Evolutionary conservation across 1,140 invertebrate genomes (phyloP).

Genomic region (Amphibalanus amphitrite): DNA sequence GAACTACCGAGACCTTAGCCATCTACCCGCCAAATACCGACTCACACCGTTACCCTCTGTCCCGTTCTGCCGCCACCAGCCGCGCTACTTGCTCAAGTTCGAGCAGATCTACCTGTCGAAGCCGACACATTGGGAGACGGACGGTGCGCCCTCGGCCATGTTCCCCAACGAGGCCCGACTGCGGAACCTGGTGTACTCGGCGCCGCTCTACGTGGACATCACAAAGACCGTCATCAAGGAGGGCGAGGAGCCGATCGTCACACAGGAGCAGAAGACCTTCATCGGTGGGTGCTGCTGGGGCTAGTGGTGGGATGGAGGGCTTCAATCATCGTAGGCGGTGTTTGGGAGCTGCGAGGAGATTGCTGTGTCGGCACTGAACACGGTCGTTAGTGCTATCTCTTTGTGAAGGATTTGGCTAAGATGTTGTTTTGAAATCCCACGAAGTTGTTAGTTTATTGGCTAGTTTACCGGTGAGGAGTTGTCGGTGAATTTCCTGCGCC

Average conservation of each 20-base stretch:
- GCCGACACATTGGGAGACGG: constrained; percentile 99
- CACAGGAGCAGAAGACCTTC: constrained; percentile 91
- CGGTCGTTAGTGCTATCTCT: too few species aligned
- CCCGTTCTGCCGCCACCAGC: constrained; percentile 30
- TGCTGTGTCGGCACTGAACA: too few species aligned
- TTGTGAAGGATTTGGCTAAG: too few species aligned
- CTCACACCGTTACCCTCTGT: background rate
- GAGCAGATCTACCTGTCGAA: constrained; percentile 98
- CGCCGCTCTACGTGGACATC: constrained; percentile 95
- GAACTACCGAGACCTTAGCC: too few species aligned
- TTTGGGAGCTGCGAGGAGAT: too few species aligned
- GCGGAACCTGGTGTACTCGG: constrained; percentile 80
- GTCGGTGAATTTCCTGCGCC: too few species aligned
- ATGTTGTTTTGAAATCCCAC: too few species aligned
- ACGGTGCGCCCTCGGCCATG: constrained; percentile 94
- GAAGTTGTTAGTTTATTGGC: too few species aligned
- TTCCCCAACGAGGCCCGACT: constrained; percentile 95
- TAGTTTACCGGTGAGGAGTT: too few species aligned
- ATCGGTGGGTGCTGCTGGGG: constrained; percentile 46
- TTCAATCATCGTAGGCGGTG: too few species aligned
- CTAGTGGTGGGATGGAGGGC: too few species aligned
- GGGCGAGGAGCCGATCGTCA: constrained; percentile 76
- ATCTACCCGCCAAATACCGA: too few species aligned
- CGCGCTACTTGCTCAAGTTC: constrained; percentile 84
- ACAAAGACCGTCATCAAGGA: constrained; percentile 86